Evolutionary conservation across 2,113 vertebrate genomes (phyloP).

Genomic region (Oreochromis tanganicae): DNA sequence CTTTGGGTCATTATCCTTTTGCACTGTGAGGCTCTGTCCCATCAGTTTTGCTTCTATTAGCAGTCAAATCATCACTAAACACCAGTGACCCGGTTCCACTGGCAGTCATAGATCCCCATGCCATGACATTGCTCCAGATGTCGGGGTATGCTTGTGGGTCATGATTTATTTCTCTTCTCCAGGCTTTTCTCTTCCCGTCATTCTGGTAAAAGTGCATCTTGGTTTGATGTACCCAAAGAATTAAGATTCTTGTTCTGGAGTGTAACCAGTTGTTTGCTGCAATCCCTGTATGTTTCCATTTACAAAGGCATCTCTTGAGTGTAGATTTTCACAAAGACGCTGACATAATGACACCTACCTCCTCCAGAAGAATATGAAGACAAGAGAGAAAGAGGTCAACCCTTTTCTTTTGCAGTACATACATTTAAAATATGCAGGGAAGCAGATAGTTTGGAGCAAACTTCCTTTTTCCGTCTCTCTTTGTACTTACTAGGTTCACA

Average conservation of each 20-base stretch:
- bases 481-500: neutral
- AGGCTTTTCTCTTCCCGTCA: neutral
- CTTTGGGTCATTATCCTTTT: neutral
- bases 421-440: neutral
- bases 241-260: neutral
- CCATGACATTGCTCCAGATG: neutral
- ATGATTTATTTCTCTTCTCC: neutral
- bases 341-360: neutral
- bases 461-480: neutral
- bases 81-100: neutral
- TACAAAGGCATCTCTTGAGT: neutral
- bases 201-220: neutral
- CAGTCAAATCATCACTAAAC: neutral
- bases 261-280: neutral
- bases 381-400: neutral
- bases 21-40: neutral
- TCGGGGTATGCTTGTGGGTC: neutral
- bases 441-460: neutral
- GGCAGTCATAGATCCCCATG: neutral
- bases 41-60: neutral
- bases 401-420: neutral
- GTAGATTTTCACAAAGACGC: neutral
- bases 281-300: neutral
- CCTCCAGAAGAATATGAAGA: neutral
- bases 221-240: neutral